Evolutionary conservation across 2,797 vertebrate species (phyloP).

Genomic region (Sarcoramphus papa): DNA sequence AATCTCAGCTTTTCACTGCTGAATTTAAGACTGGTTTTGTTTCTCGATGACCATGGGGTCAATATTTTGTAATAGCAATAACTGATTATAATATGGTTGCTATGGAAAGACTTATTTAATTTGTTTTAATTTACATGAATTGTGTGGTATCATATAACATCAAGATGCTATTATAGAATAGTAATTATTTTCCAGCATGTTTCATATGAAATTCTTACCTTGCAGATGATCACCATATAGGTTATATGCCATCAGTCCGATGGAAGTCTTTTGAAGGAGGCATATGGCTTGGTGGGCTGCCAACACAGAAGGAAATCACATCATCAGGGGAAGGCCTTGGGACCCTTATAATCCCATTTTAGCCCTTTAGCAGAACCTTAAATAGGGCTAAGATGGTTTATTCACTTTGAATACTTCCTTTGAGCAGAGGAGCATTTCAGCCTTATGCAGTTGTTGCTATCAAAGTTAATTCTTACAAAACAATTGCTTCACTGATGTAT

Average conservation of each 20-base stretch:
- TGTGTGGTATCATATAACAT: not conserved
- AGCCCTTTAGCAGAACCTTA: not conserved
- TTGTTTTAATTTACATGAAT: not conserved
- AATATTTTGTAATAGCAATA: not conserved
- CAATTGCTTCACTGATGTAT: not conserved
- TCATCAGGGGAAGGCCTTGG: not conserved
- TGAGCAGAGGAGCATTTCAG: not conserved
- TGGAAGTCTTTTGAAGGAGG: not conserved
- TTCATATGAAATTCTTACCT: not conserved
- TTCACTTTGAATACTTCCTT: not conserved
- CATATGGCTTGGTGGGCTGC: not conserved
- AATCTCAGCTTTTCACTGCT: not conserved
- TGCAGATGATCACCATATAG: not conserved
- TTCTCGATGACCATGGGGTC: not conserved
- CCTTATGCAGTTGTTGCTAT: not conserved
- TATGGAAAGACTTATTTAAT: not conserved
- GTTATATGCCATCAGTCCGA: not conserved
- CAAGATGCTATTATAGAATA: not conserved
- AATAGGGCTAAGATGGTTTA: not conserved
- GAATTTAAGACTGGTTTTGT: not conserved
- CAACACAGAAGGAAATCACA: not conserved
- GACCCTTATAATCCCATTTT: not conserved
- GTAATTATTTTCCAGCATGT: not conserved
- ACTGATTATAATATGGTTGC: not conserved
- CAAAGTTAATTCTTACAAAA: not conserved